These are phyloP conservation scores for Hepsetus odoe DNA, from an alignment of 2,113 vertebrate species.

Conservation along the genomic window DNA sequence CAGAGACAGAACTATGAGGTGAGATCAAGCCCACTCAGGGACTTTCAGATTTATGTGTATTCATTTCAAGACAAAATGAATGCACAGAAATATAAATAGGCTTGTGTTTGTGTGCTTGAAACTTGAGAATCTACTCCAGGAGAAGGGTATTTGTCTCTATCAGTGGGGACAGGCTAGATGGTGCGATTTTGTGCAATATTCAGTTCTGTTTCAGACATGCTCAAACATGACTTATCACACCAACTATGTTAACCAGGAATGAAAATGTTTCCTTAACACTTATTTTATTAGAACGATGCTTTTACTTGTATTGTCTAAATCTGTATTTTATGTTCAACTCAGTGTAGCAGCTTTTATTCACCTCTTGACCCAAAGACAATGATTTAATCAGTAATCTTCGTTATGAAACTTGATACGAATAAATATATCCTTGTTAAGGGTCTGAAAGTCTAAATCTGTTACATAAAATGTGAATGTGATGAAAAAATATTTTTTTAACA, in stretches of 20 bases:
- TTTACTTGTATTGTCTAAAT: not conserved
- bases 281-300: slow-evolving; percentile 6
- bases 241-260: slow-evolving; percentile 27
- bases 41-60: slow-evolving; percentile 15
- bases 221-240: slow-evolving; percentile 57
- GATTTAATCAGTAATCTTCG: no score
- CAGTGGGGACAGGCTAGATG: slow-evolving; percentile 44
- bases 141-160: slow-evolving; percentile 19
- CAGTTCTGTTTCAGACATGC: slow-evolving; percentile 55
- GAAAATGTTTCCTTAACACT: slow-evolving; percentile 10
- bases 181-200: slow-evolving; percentile 54
- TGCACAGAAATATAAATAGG: not conserved
- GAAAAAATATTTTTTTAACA: no score
- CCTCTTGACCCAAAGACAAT: no score
- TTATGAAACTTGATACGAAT: no score
- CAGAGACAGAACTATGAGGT: slow-evolving; percentile 89
- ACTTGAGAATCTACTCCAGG: slow-evolving; percentile 1
- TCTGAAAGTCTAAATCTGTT: no score
- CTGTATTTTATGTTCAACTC: not conserved
- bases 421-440: no score
- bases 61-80: slow-evolving; percentile 4
- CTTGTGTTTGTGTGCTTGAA: slow-evolving; percentile 11
- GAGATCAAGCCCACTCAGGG: slow-evolving; percentile 48
- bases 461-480: no score
- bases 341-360: not conserved